Percentiles rank a stretch among this genome's conserved stretches.
phyloP scores from a whole-genome alignment of 2,797 vertebrate species.

The Xyrichtys novacula region DNA sequence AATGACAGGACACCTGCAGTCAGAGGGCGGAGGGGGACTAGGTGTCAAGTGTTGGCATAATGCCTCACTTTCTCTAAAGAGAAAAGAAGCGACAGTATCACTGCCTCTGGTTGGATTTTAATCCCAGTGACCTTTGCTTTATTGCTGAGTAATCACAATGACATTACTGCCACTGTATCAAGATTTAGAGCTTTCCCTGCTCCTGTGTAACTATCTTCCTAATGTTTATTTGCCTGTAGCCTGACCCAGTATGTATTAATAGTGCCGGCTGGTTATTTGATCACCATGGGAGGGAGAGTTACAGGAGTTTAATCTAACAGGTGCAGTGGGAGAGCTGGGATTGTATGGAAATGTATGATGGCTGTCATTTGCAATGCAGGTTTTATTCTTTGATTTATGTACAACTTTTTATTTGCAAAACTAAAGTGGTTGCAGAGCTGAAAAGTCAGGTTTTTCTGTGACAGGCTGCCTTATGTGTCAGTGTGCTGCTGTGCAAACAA shows the following conservation, averaged over 20 bases:
- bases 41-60: conserved; percentile 1
- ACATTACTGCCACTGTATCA: conserved; percentile 6
- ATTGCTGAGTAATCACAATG: neutral
- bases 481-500: neutral
- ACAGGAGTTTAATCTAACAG: conserved; percentile 78
- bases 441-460: neutral
- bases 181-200: conserved; percentile 12
- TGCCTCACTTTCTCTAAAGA: neutral
- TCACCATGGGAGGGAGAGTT: conserved; percentile 78
- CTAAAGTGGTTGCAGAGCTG: neutral
- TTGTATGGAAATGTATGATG: conserved; percentile 34
- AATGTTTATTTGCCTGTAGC: conserved; percentile 58
- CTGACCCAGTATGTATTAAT: conserved; percentile 83
- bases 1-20: conserved; percentile 1
- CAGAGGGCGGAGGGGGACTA: neutral
- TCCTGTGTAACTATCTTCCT: conserved; percentile 24
- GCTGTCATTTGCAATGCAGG: conserved; percentile 25
- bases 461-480: neutral
- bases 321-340: conserved; percentile 64
- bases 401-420: neutral
- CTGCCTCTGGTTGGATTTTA: conserved; percentile 50
- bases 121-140: conserved; percentile 26
- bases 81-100: conserved; percentile 9
- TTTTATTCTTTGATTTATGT: conserved; percentile 20
- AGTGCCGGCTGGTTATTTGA: conserved; percentile 81